Percentiles rank a stretch among this genome's conserved stretches.
These are phyloP conservation scores for Phoenicopterus ruber DNA, from an alignment of 2,113 vertebrate genomes.

Conservation along the genomic window DNA sequence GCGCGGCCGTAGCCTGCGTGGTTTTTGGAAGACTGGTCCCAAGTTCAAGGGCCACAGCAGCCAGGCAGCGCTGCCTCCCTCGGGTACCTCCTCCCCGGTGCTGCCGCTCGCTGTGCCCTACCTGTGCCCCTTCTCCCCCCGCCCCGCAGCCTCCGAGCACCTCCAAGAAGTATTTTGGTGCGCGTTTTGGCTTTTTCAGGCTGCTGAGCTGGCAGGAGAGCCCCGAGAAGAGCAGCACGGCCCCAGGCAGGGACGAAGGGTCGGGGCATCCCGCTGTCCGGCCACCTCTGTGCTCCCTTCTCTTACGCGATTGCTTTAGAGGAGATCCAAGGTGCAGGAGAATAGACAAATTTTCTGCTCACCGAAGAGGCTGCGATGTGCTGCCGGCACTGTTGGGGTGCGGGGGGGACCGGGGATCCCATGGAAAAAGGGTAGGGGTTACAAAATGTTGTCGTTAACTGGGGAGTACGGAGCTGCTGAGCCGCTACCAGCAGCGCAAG, in stretches of 20 bases:
- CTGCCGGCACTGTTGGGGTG: neutral
- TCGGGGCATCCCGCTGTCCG: neutral
- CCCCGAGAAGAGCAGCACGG: neutral
- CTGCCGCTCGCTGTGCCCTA: neutral
- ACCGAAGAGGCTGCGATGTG: neutral
- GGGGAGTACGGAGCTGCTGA: neutral
- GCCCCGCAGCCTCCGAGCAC: neutral
- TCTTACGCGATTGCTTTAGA: neutral
- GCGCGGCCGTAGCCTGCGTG: fast-evolving
- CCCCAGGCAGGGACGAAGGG: too few relatives aligned
- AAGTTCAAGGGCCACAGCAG: too few relatives aligned
- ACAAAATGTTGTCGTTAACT: neutral
- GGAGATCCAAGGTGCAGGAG: neutral
- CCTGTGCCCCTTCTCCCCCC: neutral
- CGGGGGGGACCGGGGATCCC: neutral
- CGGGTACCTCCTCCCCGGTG: neutral
- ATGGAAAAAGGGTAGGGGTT: neutral
- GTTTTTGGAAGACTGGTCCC: neutral
- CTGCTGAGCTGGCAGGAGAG: neutral
- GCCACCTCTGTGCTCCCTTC: neutral
- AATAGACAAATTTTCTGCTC: neutral
- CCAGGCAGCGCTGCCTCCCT: neutral
- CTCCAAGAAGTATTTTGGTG: neutral
- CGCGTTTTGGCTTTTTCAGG: neutral
- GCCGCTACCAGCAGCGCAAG: neutral